Percentiles rank a stretch among this genome's conserved stretches.
Evolutionary conservation across 1,140 invertebrate species (phyloP).

Genomic region (Drosophila biarmipes): DNA sequence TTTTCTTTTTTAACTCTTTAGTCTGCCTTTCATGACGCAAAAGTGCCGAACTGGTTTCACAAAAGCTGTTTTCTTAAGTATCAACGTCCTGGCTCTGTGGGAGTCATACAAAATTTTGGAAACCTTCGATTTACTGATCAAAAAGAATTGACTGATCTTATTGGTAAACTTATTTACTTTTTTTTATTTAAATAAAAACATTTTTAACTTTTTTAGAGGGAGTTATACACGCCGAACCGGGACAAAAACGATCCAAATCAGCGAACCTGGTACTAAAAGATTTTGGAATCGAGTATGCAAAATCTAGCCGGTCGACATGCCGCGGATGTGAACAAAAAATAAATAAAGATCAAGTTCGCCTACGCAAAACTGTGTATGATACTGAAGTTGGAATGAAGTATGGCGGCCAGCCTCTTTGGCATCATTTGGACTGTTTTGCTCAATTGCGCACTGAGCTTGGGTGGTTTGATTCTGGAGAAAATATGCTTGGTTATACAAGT

Average conservation of each 20-base stretch:
- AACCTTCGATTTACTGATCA: conserved; percentile 94
- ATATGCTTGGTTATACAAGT: conserved; percentile 90
- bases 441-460: conserved; percentile 86
- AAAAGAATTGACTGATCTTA: conserved; percentile 90
- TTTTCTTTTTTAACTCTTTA: conserved; percentile 82
- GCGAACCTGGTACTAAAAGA: conserved; percentile 86
- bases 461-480: conserved; percentile 90
- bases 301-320: conserved; percentile 92
- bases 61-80: conserved; percentile 94
- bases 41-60: conserved; percentile 95
- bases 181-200: background rate
- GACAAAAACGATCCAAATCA: conserved; percentile 84
- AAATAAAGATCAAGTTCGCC: conserved; percentile 91
- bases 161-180: conserved; percentile 86
- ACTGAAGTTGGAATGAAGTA: conserved; percentile 91
- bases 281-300: conserved; percentile 94
- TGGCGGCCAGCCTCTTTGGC: conserved; percentile 93
- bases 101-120: conserved; percentile 94
- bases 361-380: conserved; percentile 95
- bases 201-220: background rate
- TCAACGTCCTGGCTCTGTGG: conserved; percentile 89
- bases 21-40: conserved; percentile 96
- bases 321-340: conserved; percentile 95
- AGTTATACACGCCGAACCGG: conserved; percentile 48
- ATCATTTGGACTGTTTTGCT: conserved; percentile 97